Conservation (phyloP, 2,113 vertebrate genomes). For the Natator depressus region DNA sequence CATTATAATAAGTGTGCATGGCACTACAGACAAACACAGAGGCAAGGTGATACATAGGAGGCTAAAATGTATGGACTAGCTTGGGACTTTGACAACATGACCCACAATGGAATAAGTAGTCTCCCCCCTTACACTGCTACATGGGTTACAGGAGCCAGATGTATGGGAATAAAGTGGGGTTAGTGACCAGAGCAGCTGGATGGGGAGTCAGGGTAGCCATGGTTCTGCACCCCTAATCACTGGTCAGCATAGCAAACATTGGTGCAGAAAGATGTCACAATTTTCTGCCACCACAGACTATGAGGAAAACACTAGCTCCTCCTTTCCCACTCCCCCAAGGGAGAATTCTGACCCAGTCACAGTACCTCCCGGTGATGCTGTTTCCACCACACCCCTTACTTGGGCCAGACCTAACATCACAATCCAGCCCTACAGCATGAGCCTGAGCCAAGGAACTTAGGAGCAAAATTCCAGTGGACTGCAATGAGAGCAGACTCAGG, state of each 20-base stretch:
- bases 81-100: not conserved
- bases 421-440: not conserved
- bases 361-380: accelerated
- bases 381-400: not conserved
- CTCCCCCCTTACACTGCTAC: not conserved
- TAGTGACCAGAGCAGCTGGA: no score
- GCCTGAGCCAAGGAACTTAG: not conserved
- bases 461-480: not conserved
- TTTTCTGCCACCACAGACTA: not conserved
- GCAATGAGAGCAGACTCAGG: not conserved
- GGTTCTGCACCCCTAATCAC: no score
- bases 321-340: not conserved
- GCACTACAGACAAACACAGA: not conserved
- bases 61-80: not conserved
- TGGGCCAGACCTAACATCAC: not conserved
- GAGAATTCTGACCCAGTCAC: not conserved
- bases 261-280: not conserved
- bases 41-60: not conserved
- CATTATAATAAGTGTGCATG: not conserved
- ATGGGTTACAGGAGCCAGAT: not conserved
- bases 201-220: no score
- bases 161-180: not conserved
- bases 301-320: not conserved
- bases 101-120: not conserved
- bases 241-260: no score